A percentile compares a stretch with the other conserved stretches of the same genome.
These are phyloP conservation scores for Tridacna gigas DNA, from an alignment of 2,888 invertebrate species.

Conservation along the genomic window DNA sequence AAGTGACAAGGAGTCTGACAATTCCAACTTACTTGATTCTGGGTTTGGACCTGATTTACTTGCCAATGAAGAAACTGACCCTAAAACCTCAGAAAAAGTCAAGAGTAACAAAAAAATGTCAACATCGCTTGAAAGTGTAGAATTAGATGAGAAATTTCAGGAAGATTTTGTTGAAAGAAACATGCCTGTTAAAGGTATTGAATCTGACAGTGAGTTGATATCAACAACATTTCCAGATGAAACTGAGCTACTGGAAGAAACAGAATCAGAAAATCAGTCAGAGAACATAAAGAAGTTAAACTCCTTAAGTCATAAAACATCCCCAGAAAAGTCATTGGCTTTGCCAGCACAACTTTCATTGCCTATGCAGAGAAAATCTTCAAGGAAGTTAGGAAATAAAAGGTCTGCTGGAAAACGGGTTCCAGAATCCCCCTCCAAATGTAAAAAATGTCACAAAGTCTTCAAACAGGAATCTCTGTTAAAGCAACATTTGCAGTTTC, in stretches of 20 bases:
- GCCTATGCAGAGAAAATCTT: neutral
- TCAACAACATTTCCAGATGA: slow-evolving; percentile 59
- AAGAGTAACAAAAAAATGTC: slow-evolving; percentile 30
- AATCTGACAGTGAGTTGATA: slow-evolving; percentile 61
- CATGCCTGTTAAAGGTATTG: slow-evolving; percentile 55
- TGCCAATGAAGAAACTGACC: slow-evolving; percentile 1
- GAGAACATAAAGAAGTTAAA: neutral
- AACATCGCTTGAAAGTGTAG: slow-evolving; percentile 54
- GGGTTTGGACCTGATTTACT: slow-evolving; percentile 48
- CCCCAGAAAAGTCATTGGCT: neutral
- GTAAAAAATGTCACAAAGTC: slow-evolving; percentile 59
- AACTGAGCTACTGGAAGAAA: slow-evolving; percentile 55
- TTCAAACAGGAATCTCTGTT: slow-evolving; percentile 54
- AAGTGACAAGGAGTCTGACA: slow-evolving; percentile 49
- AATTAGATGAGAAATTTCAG: slow-evolving; percentile 60
- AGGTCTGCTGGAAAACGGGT: slow-evolving; percentile 36
- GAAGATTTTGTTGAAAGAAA: slow-evolving; percentile 63
- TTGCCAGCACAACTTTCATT: neutral
- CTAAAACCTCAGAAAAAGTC: neutral
- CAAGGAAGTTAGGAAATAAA: neutral
- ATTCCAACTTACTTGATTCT: slow-evolving; percentile 40
- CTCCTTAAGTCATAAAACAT: neutral
- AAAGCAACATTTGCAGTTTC: slow-evolving; percentile 57
- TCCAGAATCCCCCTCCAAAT: slow-evolving; percentile 56
- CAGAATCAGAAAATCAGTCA: slow-evolving; percentile 38